Evolutionary conservation across 2,888 invertebrate genomes (phyloP), one percentile per base, ranked within the genome.

Genomic region (Oxystoma pomonae): DNA sequence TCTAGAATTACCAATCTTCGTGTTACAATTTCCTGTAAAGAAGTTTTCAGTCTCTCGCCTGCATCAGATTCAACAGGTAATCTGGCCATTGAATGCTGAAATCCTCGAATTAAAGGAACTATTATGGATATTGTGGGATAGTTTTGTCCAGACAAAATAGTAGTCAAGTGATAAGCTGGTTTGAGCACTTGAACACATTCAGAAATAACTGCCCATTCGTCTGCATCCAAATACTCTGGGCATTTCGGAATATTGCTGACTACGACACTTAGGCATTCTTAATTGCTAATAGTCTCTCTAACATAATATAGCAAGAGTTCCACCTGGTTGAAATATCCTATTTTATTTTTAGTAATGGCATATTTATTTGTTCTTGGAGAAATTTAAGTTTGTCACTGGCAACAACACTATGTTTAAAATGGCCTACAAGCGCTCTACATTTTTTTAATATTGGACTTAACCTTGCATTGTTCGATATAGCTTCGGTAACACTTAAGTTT

Each of bases 291-390:
- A 63, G 12, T 18, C 35, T 35, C 12, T 35, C 35, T 12, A 35
- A 12, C 35, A 35, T 35, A 7, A 35, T 35, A 12, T 7, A 35
- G 12, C 35, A 35, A 35, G 3, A 35, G 12, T 71, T 73, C 71
- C 73, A 73, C 17, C 70, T 57, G 17, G 69, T 72, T 12, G 56
- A 35, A 1, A 71, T 69, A 62, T 72, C 72, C 61, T 71, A 70
- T 62, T 72, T 72, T 3, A 74, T 63, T 70, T 73, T 72, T 51
- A 71, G 60, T 5, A 63, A 18, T 12, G 67, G 63, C 16, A 66
- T 12, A 56, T 55, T 22, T 69, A 71, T 68, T 63, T 72, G 70
- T 49, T 62, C 20, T 62, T 74, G 53, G 3, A n/a, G 3, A 16
- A 7, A 3, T 19, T 53, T 53, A 17, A 53, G 19, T 67, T 71